Conservation (phyloP, 2,113 vertebrate genomes). For the Engraulis encrasicolus region DNA sequence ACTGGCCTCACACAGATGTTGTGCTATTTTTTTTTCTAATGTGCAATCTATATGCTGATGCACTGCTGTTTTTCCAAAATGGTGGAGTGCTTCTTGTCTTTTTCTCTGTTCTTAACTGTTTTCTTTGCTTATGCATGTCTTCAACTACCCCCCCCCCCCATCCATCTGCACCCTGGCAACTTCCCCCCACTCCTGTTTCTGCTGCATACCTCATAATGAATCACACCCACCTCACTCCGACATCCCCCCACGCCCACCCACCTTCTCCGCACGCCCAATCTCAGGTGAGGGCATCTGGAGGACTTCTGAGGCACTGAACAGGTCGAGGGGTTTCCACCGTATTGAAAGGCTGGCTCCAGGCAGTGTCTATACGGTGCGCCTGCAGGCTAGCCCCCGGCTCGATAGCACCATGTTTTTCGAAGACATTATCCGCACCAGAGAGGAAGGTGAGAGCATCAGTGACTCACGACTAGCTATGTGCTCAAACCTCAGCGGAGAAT, state of each 20-base stretch:
- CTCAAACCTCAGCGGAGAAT: too few relatives aligned
- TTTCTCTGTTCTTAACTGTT: constrained; percentile 40
- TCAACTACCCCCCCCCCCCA: not conserved
- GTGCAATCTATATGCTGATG: not conserved
- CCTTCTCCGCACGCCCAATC: not conserved
- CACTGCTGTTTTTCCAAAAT: not conserved
- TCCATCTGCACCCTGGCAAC: not conserved
- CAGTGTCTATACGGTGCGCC: constrained; percentile 85
- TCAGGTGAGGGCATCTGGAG: constrained; percentile 86
- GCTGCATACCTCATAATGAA: too few relatives aligned
- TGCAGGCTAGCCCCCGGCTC: constrained; percentile 87
- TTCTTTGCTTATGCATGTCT: constrained; percentile 14
- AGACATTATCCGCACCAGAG: constrained; percentile 91
- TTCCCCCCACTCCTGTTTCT: not conserved
- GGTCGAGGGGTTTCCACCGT: constrained; percentile 85
- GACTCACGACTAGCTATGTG: not conserved
- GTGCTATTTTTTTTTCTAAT: not conserved
- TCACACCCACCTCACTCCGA: not conserved
- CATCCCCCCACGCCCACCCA: not conserved
- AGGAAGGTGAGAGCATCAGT: constrained; percentile 83
- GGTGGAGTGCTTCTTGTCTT: constrained; percentile 32
- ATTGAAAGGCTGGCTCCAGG: constrained; percentile 86
- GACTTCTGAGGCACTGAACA: constrained; percentile 85
- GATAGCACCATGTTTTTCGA: constrained; percentile 95
- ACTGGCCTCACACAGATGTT: not conserved